Conservation (phyloP, 2,797 vertebrate genomes). For the Ctenopoma multispine region DNA sequence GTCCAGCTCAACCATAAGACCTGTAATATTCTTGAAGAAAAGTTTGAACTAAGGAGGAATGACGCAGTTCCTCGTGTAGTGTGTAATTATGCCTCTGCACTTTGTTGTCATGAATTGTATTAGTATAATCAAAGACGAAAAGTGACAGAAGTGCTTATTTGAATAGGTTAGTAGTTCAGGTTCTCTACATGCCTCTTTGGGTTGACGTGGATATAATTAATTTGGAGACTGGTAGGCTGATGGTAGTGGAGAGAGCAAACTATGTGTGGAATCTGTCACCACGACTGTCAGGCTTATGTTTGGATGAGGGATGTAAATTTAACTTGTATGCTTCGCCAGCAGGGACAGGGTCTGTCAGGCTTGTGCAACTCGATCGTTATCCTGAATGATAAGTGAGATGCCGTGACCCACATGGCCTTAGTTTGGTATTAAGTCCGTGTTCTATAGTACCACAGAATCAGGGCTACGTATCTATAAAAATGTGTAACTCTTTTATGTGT, state of each 20-base stretch:
- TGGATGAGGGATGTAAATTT: constrained; percentile 65
- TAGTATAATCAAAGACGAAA: not conserved
- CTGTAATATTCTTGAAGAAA: not conserved
- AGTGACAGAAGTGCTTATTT: constrained; percentile 26
- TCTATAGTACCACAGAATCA: not conserved
- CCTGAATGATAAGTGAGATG: constrained; percentile 40
- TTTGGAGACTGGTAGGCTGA: constrained; percentile 43
- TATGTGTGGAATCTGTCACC: constrained; percentile 76
- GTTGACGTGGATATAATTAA: constrained; percentile 61
- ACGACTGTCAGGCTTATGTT: constrained; percentile 46
- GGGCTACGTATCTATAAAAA: constrained; percentile 6
- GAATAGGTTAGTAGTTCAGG: constrained; percentile 18
- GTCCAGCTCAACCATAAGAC: not conserved
- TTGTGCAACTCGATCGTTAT: constrained; percentile 59
- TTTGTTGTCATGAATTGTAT: not conserved
- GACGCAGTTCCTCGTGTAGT: not conserved
- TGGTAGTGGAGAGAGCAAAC: constrained; percentile 53
- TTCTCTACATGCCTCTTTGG: constrained; percentile 40
- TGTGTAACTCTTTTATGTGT: not conserved
- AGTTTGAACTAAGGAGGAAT: not conserved
- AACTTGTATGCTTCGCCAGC: constrained; percentile 49
- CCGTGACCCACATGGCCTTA: constrained; percentile 32
- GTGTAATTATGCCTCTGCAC: not conserved
- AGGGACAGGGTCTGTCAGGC: constrained; percentile 46
- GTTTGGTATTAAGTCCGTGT: constrained; percentile 15